Evolutionary conservation across 2,797 vertebrate genomes (phyloP).

Genomic region (Myotis findleyi): DNA sequence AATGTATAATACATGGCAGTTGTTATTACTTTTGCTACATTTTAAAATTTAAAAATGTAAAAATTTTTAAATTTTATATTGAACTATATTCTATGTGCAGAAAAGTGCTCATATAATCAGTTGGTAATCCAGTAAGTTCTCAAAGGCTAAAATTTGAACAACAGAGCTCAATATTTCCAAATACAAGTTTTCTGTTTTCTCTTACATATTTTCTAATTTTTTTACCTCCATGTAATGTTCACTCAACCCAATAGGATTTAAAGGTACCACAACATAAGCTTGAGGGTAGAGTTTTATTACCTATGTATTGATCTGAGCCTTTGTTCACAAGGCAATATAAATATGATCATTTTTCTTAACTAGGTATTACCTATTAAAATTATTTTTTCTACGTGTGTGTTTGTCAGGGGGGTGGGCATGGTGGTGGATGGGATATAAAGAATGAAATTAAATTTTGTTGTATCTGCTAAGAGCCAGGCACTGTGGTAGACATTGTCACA

Average conservation of each 20-base stretch:
- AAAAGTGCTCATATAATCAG: not conserved
- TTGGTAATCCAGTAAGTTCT: not conserved
- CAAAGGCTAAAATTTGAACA: not conserved
- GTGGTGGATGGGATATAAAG: not conserved
- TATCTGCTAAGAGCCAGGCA: not conserved
- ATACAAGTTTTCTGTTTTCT: not conserved
- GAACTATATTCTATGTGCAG: not conserved
- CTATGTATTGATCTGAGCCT: not conserved
- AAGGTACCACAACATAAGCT: not conserved
- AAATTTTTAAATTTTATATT: not conserved
- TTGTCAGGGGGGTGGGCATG: not conserved
- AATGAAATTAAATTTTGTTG: conserved; percentile 1
- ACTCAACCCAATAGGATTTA: not conserved
- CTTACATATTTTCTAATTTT: not conserved
- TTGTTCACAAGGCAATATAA: conserved; percentile 36
- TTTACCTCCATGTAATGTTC: not conserved
- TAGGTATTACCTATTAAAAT: conserved; percentile 18
- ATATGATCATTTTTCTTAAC: conserved; percentile 36
- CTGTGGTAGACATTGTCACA: not conserved
- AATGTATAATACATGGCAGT: not conserved
- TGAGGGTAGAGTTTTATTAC: not conserved
- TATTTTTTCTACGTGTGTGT: not conserved
- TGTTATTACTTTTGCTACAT: conserved; percentile 3
- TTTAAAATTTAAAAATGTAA: conserved; percentile 40
- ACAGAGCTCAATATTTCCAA: not conserved